A percentile compares a stretch with the other conserved stretches of the same genome.
phyloP scores from a whole-genome alignment of 2,113 vertebrate genomes.

The Jaculus jaculus region DNA sequence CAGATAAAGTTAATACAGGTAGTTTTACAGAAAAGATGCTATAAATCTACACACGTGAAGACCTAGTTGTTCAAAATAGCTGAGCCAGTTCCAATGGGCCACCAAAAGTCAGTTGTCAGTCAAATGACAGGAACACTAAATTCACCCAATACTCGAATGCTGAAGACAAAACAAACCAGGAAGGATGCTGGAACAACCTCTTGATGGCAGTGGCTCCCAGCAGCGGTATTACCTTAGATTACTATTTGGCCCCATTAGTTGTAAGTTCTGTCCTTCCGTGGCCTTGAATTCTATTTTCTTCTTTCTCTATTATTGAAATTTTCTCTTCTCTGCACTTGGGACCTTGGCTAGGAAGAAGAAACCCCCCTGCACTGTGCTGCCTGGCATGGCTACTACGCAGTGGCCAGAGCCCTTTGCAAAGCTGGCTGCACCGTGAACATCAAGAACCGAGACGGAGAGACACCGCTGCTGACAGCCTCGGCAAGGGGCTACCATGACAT shows the following conservation, averaged over 20 bases:
- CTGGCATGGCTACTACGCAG: slow-evolving; percentile 96
- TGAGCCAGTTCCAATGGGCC: neutral
- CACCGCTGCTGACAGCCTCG: slow-evolving; percentile 93
- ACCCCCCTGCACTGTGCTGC: slow-evolving; percentile 96
- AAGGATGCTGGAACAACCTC: neutral
- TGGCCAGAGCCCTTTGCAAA: slow-evolving; percentile 92
- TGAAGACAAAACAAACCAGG: neutral
- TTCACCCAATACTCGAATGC: neutral
- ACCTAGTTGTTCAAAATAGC: neutral
- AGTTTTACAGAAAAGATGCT: slow-evolving; percentile 33
- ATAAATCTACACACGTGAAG: neutral
- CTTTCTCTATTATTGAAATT: rapidly evolving
- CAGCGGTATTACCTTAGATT: rapidly evolving
- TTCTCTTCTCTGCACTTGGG: neutral
- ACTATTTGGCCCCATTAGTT: neutral
- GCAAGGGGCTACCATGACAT: slow-evolving; percentile 97
- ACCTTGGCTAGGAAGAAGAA: slow-evolving; percentile 92
- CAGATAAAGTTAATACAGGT: neutral
- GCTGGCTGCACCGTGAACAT: slow-evolving; percentile 91
- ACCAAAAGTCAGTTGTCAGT: neutral
- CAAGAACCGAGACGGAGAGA: slow-evolving; percentile 96
- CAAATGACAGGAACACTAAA: neutral
- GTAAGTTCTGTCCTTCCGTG: neutral
- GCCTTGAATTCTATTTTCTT: neutral
- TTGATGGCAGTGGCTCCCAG: neutral